Percentiles rank a stretch among this genome's conserved stretches.
Conservation (phyloP, 2,113 vertebrate species). For the Progne subis region DNA sequence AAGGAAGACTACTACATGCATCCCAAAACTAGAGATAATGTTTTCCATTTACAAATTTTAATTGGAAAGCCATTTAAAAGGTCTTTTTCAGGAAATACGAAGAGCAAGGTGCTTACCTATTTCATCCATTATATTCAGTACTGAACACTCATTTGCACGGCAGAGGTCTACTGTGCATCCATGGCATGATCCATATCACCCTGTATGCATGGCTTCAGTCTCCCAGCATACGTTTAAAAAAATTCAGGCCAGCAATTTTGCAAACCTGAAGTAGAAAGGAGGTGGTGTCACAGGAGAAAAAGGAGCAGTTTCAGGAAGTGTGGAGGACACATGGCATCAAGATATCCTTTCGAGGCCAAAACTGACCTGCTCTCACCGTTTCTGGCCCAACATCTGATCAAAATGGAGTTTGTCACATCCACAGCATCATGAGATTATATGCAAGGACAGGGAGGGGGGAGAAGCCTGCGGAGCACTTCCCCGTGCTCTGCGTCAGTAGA, state of each 20-base stretch:
- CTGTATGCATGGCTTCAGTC: neutral
- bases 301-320: neutral
- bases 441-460: slow-evolving; percentile 68
- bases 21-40: neutral
- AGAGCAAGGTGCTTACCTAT: slow-evolving; percentile 20
- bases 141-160: neutral
- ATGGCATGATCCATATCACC: neutral
- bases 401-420: slow-evolving; percentile 56
- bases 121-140: slow-evolving; percentile 45
- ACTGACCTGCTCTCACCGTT: neutral
- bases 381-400: slow-evolving; percentile 4
- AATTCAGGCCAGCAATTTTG: neutral
- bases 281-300: neutral
- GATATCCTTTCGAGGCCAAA: neutral
- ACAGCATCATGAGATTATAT: slow-evolving; percentile 64
- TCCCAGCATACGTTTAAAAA: neutral
- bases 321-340: neutral
- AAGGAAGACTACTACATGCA: neutral
- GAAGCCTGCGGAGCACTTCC: slow-evolving; percentile 59
- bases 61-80: neutral
- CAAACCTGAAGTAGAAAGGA: neutral
- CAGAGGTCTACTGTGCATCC: slow-evolving; percentile 27
- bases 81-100: neutral
- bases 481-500: slow-evolving; percentile 61
- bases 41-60: neutral